phyloP scores from a whole-genome alignment of 2,888 invertebrate species.

The Mimas tiliae region DNA sequence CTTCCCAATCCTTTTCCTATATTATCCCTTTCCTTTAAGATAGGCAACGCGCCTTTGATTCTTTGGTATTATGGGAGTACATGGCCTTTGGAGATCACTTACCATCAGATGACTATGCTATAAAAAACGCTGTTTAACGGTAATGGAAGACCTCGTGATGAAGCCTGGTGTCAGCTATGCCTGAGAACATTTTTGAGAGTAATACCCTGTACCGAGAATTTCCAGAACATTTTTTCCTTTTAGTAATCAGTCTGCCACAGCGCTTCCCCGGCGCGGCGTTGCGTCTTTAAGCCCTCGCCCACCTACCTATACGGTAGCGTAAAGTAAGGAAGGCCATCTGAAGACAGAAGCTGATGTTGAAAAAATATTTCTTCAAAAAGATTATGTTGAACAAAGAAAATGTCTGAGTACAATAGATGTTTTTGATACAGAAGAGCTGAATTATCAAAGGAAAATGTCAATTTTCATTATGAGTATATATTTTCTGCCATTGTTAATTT shows the following conservation, averaged over 20 bases:
- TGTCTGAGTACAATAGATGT: background rate
- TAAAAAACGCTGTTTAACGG: too few relatives aligned
- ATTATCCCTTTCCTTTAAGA: too few relatives aligned
- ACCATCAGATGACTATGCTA: too few relatives aligned
- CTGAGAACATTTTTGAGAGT: too few relatives aligned
- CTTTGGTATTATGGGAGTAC: too few relatives aligned
- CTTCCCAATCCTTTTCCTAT: too few relatives aligned
- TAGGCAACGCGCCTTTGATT: too few relatives aligned
- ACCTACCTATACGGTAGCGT: background rate
- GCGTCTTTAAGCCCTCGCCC: background rate
- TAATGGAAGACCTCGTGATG: too few relatives aligned
- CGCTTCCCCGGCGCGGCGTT: background rate
- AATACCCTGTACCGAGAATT: too few relatives aligned
- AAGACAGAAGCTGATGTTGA: background rate
- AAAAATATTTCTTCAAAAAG: background rate
- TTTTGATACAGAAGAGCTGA: background rate
- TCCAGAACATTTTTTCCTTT: too few relatives aligned
- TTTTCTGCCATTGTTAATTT: background rate
- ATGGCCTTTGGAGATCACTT: too few relatives aligned
- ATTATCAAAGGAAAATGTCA: background rate
- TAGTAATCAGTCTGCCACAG: background rate
- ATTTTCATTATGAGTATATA: background rate
- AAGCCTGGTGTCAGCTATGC: too few relatives aligned
- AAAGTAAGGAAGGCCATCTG: background rate
- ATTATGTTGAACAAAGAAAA: slow-evolving; percentile 8